A percentile compares a stretch with the other conserved stretches of the same genome.
These are phyloP conservation scores for Leptodactylus fallax DNA, from an alignment of 2,797 vertebrate species.

Conservation along the genomic window DNA sequence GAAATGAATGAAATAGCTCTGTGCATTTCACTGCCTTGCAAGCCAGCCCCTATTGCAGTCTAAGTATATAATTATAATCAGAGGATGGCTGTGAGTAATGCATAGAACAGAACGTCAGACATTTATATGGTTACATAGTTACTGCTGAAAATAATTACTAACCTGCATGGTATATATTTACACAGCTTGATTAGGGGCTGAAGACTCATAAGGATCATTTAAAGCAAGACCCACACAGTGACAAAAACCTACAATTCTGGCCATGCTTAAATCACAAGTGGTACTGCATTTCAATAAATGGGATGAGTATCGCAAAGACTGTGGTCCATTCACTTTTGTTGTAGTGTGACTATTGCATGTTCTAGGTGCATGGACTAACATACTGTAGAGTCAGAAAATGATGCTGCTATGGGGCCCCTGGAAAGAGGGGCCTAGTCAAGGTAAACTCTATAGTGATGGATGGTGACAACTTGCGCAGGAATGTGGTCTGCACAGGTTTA, in stretches of 20 bases:
- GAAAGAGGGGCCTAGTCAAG: too few relatives aligned
- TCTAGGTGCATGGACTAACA: too few relatives aligned
- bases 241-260: background rate
- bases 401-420: too few relatives aligned
- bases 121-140: background rate
- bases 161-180: background rate
- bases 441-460: too few relatives aligned
- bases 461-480: too few relatives aligned
- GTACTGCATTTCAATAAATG: background rate
- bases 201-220: background rate
- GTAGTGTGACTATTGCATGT: too few relatives aligned
- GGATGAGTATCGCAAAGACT: background rate
- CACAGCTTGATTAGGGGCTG: background rate
- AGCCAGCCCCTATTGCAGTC: background rate
- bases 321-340: too few relatives aligned
- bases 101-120: background rate
- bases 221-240: background rate
- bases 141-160: conserved; percentile 1
- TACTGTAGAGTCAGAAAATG: too few relatives aligned
- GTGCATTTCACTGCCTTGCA: background rate
- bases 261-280: background rate
- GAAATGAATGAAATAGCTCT: background rate
- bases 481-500: too few relatives aligned
- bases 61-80: background rate
- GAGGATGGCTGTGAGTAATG: background rate